A percentile compares a stretch with the other conserved stretches of the same genome.
Evolutionary conservation across 1,140 invertebrate species (phyloP).

Genomic region (Mycetomoellerius zeteki): DNA sequence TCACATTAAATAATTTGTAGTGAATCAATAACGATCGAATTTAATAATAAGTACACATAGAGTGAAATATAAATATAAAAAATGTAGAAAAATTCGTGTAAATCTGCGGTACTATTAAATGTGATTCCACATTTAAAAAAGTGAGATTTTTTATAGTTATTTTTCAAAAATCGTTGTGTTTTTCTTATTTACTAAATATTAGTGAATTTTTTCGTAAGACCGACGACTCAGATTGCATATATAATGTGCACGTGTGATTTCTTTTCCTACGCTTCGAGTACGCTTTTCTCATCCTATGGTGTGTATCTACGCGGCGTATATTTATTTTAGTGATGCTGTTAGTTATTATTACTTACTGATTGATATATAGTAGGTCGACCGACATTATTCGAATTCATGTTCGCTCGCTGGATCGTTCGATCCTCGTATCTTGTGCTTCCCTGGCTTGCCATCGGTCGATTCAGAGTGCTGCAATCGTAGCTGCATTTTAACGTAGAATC

Average conservation of each 20-base stretch:
- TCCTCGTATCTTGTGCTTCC: slow-evolving; percentile 97
- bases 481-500: slow-evolving; percentile 81
- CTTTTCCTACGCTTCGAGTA: slow-evolving; percentile 9
- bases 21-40: not conserved
- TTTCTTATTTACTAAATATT: not conserved
- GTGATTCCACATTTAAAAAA: slow-evolving; percentile 3
- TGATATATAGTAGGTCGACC: slow-evolving; percentile 84
- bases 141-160: not conserved
- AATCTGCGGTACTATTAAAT: not conserved
- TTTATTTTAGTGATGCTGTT: slow-evolving; percentile 61
- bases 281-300: slow-evolving; percentile 27
- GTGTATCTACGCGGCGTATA: slow-evolving; percentile 12
- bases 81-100: slow-evolving; percentile 1
- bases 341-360: slow-evolving; percentile 83
- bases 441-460: slow-evolving; percentile 97
- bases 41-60: not conserved
- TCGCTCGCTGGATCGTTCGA: slow-evolving; percentile 93
- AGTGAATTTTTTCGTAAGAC: slow-evolving; percentile 28
- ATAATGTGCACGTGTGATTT: slow-evolving; percentile 22
- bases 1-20: too few relatives aligned
- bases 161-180: not conserved
- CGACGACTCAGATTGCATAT: slow-evolving; percentile 17
- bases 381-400: slow-evolving; percentile 87
- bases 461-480: slow-evolving; percentile 92
- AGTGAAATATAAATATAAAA: not conserved